These are phyloP conservation scores for Equus przewalskii DNA, from an alignment of 2,113 vertebrate species.

Conservation along the genomic window DNA sequence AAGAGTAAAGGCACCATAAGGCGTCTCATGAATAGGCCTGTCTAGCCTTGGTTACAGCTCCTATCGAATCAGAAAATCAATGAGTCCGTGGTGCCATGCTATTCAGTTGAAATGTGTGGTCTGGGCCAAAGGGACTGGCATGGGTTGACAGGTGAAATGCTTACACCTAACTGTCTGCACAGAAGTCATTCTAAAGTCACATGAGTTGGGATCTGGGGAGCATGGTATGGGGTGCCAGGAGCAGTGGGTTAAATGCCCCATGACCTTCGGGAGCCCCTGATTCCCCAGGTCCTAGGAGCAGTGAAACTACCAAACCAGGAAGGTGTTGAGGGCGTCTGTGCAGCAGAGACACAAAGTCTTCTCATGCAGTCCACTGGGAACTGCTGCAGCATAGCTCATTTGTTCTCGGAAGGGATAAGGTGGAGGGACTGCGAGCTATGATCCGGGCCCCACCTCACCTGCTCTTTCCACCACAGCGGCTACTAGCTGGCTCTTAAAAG, in stretches of 20 bases:
- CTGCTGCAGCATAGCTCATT: too few relatives aligned
- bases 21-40: background rate
- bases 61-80: constrained; percentile 41
- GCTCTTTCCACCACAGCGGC: background rate
- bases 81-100: background rate
- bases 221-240: background rate
- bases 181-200: background rate
- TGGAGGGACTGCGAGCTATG: background rate
- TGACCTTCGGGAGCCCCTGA: background rate
- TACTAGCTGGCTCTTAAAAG: background rate
- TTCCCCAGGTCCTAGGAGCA: background rate
- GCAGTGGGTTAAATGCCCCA: background rate
- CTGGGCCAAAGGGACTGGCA: background rate
- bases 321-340: background rate
- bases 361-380: background rate
- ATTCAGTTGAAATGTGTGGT: background rate
- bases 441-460: background rate
- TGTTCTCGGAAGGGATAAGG: background rate
- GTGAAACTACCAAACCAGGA: background rate
- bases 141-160: background rate
- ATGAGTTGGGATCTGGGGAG: background rate
- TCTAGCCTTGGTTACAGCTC: constrained; percentile 74
- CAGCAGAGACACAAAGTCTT: background rate
- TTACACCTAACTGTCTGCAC: background rate
- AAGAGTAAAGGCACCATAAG: constrained; percentile 64